These are phyloP conservation scores for Pseudorhiza aurosa DNA, from an alignment of 30 jellyfish, hydroid and myxozoan genomes.

Conservation along the genomic window DNA sequence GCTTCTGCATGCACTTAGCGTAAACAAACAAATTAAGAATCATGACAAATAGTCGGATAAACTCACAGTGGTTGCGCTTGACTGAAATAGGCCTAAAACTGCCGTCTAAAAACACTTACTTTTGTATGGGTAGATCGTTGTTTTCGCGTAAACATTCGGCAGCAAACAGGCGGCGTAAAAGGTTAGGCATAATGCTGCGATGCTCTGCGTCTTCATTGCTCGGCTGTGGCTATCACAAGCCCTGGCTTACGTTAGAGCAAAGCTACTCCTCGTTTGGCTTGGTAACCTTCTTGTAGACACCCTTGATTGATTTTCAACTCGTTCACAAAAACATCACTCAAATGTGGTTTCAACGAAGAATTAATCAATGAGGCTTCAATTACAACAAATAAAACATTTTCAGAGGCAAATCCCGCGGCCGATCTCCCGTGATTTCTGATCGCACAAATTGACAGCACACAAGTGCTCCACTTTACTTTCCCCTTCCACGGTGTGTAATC, in stretches of 20 bases:
- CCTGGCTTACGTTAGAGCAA: not conserved
- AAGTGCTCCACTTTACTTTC: not conserved
- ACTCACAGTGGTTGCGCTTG: not conserved
- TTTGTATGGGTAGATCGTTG: conserved; percentile 27
- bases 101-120: conserved; percentile 19
- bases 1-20: not conserved
- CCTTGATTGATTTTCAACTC: conserved; percentile 40
- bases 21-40: conserved; percentile 8
- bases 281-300: conserved; percentile 36
- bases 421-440: conserved; percentile 12
- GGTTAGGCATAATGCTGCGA: not conserved
- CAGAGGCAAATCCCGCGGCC: conserved; percentile 26
- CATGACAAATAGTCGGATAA: conserved; percentile 13
- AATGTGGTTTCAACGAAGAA: conserved; percentile 51
- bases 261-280: not conserved
- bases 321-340: conserved; percentile 24
- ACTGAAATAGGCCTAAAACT: conserved; percentile 11
- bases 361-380: conserved; percentile 46
- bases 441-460: not conserved
- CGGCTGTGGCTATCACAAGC: conserved; percentile 15
- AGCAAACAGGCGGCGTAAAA: not conserved
- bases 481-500: not conserved
- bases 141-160: not conserved
- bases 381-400: conserved; percentile 21
- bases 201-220: not conserved